phyloP scores from a whole-genome alignment of 2,797 vertebrate species.

The Sebastolobus altivelis region DNA sequence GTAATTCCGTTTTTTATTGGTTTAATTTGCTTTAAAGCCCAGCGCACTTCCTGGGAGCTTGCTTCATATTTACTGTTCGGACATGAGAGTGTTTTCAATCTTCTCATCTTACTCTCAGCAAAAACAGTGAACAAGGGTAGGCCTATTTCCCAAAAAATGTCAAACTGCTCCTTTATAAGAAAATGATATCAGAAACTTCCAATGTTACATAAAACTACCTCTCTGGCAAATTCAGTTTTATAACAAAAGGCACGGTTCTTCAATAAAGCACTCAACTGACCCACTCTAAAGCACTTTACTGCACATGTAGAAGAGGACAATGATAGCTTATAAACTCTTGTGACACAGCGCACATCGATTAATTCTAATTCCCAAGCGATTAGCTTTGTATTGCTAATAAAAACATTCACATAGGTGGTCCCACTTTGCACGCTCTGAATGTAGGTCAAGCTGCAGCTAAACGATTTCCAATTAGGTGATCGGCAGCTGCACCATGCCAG shows the following conservation, averaged over 20 bases:
- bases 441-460: conserved; percentile 80
- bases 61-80: background rate
- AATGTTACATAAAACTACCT: background rate
- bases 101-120: background rate
- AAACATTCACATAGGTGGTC: conserved; percentile 86
- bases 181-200: background rate
- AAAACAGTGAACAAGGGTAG: background rate
- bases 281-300: conserved; percentile 34
- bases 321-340: conserved; percentile 32
- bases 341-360: conserved; percentile 83
- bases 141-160: background rate
- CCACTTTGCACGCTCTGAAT: conserved; percentile 84
- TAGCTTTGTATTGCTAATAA: conserved; percentile 86
- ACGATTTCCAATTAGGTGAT: conserved; percentile 74
- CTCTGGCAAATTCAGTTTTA: conserved; percentile 4
- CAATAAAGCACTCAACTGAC: background rate
- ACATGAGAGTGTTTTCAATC: background rate
- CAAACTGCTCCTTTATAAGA: background rate
- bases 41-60: no score
- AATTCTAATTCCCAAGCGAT: conserved; percentile 89
- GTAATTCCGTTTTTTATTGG: no score
- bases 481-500: conserved; percentile 75
- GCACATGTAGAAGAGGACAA: conserved; percentile 44
- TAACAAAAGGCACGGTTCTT: conserved; percentile 25
- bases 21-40: no score